A percentile compares a stretch with the other conserved stretches of the same genome.
Conservation (phyloP, 2,888 invertebrate genomes). For the Tyria jacobaeae region DNA sequence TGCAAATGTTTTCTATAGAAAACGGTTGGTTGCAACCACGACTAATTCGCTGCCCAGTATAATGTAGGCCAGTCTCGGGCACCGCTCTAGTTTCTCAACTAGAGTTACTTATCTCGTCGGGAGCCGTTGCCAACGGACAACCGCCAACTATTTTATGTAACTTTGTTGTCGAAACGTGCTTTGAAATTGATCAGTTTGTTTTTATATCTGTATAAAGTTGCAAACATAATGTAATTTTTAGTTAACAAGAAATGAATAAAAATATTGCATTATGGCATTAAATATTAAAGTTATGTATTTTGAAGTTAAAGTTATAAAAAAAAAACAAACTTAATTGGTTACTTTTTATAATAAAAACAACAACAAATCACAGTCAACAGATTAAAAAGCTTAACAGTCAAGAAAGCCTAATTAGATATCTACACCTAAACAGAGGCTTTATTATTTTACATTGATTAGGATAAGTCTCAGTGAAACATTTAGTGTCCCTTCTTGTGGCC, state of each 20-base stretch:
- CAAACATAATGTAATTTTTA: constrained; percentile 29
- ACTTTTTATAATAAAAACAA: constrained; percentile 66
- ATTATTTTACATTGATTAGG: constrained; percentile 56
- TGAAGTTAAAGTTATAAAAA: no score
- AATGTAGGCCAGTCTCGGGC: constrained; percentile 82
- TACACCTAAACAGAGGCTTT: constrained; percentile 69
- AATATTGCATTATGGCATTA: constrained; percentile 9
- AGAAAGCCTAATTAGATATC: constrained; percentile 68
- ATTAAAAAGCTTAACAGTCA: constrained; percentile 65
- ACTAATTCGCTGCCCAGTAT: constrained; percentile 75
- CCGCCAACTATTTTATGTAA: constrained; percentile 81
- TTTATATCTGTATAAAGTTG: constrained; percentile 55
- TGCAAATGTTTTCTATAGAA: constrained; percentile 76
- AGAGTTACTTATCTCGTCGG: constrained; percentile 79
- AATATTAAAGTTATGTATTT: constrained; percentile 5
- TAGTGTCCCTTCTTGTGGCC: constrained; percentile 87
- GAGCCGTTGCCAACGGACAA: constrained; percentile 78
- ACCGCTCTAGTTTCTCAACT: constrained; percentile 83
- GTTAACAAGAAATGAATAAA: neutral
- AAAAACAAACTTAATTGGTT: constrained; percentile 23
- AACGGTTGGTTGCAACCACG: constrained; percentile 79
- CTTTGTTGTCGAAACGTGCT: constrained; percentile 82
- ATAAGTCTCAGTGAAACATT: constrained; percentile 48
- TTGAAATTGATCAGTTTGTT: constrained; percentile 75
- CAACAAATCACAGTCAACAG: constrained; percentile 75